Evolutionary conservation across 2,888 invertebrate genomes (phyloP), one percentile per base, ranked within the genome.

Genomic region (Octodonta nipae): DNA sequence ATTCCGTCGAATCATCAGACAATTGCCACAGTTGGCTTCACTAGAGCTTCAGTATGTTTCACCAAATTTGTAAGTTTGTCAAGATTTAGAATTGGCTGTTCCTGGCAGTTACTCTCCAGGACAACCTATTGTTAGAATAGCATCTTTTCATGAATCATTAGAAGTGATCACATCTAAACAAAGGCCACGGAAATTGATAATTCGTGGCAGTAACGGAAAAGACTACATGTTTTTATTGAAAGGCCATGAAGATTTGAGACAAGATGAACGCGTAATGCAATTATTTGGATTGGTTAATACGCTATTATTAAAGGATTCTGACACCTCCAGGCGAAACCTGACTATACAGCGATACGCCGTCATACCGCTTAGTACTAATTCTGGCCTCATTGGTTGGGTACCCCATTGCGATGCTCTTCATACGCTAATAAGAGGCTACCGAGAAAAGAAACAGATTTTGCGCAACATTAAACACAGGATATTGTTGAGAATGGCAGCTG

Each of bases 221-320:
- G 93, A 96, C 57, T 99, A 95, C 64, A 88, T 88, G 79, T 99
- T 98, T 69, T 67, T 99, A 17, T 68, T 99, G 40, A 99, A 99
- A 63, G 98, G 98, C 0, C 98, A 99, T 62, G 98, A 99, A 64
- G 98, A 99, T 68, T 66, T 98, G 36, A 71, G 98, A 1, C 98
- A 99, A 60, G 98, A 99, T 61, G 98, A 99, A 61, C 70, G 98
- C 30, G 98, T 96, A 5, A 96, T 96, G 96, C 98, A 99, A 61
- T 70, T 88, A 7, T 98, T 79, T 61, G 95, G 96, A 11, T 71
- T 98, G 35, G 93, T 96, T 33, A 99, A 99, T 61, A 93, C 95
- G 0, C 65, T 99, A 12, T 69, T 99, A 1, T 73, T 91, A 28
- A 87, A 88, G 46, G 92, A 98, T 65, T 88, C 92, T 0, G 92